Conservation (phyloP, 2,113 vertebrate genomes). For the Girardinichthys multiradiatus region DNA sequence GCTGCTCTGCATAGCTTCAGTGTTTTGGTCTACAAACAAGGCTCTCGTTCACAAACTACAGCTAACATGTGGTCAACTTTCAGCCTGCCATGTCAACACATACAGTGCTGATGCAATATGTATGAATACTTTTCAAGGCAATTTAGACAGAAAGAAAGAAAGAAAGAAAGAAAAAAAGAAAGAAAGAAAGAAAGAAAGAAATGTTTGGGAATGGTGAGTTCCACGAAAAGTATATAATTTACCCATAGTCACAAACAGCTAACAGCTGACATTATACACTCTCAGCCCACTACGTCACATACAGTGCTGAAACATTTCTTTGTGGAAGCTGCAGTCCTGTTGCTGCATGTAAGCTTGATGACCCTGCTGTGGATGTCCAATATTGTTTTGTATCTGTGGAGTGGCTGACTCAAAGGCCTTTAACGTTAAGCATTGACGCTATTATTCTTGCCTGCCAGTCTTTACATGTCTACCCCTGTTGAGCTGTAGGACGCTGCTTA, state of each 20-base stretch:
- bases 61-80: conserved; percentile 17
- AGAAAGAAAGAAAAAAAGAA: no score
- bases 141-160: background rate
- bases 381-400: conserved; percentile 48
- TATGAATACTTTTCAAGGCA: background rate
- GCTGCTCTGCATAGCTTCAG: conserved; percentile 46
- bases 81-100: conserved; percentile 26
- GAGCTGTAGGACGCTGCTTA: conserved; percentile 37
- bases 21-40: conserved; percentile 56
- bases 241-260: conserved; percentile 27
- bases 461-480: conserved; percentile 58
- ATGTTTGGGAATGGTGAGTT: background rate
- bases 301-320: background rate
- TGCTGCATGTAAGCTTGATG: conserved; percentile 31
- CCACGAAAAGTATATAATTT: background rate
- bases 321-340: conserved; percentile 18
- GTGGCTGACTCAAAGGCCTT: conserved; percentile 63
- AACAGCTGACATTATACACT: conserved; percentile 8
- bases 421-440: conserved; percentile 72
- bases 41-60: conserved; percentile 30
- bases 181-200: no score
- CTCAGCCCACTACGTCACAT: conserved; percentile 18
- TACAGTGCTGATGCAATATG: background rate
- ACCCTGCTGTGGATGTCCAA: conserved; percentile 41
- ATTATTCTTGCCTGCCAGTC: conserved; percentile 70